A percentile compares a stretch with the other conserved stretches of the same genome.
These are phyloP conservation scores for Pleuronectes platessa DNA, from an alignment of 2,113 vertebrate species.

Conservation along the genomic window DNA sequence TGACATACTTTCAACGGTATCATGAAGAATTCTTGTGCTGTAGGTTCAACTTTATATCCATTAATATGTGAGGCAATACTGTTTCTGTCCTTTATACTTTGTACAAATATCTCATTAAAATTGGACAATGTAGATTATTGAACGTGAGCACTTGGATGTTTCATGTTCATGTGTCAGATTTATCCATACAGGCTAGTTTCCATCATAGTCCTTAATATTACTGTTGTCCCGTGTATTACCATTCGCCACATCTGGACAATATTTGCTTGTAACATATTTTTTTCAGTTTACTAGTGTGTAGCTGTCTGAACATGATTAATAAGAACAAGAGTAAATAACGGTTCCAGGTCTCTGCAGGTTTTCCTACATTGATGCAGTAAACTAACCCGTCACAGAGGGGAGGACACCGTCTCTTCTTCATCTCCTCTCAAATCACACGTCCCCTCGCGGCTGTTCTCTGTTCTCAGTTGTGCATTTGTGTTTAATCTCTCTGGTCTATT, in stretches of 20 bases:
- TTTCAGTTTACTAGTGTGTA: background rate
- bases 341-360: background rate
- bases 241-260: background rate
- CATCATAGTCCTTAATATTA: background rate
- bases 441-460: conserved; percentile 29
- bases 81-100: too few species aligned
- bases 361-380: background rate
- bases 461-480: conserved; percentile 53
- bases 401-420: background rate
- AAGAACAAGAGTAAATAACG: background rate
- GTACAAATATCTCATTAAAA: background rate
- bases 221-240: background rate
- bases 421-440: conserved; percentile 13
- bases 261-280: background rate
- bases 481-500: conserved; percentile 68
- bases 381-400: conserved; percentile 6
- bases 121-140: background rate
- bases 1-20: too few species aligned
- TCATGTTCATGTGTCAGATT: background rate
- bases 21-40: too few species aligned
- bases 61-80: too few species aligned
- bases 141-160: background rate
- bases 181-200: background rate
- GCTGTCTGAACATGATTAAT: background rate
- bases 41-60: too few species aligned